Base-by-base conservation (phyloP, 2,113 vertebrate species). In the Symphodus melops region DNA sequence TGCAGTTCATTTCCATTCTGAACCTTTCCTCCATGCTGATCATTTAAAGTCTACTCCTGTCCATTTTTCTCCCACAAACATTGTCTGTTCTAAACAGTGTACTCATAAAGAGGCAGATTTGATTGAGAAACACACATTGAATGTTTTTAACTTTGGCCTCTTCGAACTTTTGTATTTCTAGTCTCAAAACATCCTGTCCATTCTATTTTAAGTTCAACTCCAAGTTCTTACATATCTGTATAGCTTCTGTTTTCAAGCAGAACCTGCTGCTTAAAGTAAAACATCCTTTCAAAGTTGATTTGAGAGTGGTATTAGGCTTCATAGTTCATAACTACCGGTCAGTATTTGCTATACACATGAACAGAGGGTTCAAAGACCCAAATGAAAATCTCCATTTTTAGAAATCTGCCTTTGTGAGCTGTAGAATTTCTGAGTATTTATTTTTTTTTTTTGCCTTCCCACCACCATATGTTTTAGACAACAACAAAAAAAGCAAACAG, bases 391-490 rank as follows among this genome's bases (percentile, higher is more conserved):
- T 17, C 16, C 14, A 51, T 20, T 2, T 20, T n/a, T n/a, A 13
- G 14, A 56, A 56, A 5, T 23, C 8, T 36, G 9, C 46, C 14
- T 10, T 36, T 57, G 62, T 69, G 59, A 74, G 39, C 66, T 65
- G 46, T 74, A 28, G 41, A 62, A 10, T 73, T 80, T 82, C 41
- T 25, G 63, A 25, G 59, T 68, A n/a, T n/a, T n/a, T n/a, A n/a
- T 55, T 39, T 53, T 28, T 36, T 56, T 68, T 56, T 39, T 53
- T 28, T 67, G 54, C n/a, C 67, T 75, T 77, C 52, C 53, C 63
- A 71, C 57, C 52, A 37, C 66, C 77, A 71, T 87, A 81, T 81
- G 78, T 79, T 80, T 70, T 33, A 56, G 72, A 44, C 58, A 48
- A 70, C 71, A 23, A 16, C 21, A 8, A 19, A 55, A 19, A 55